phyloP scores from a whole-genome alignment of 1,140 invertebrate species.

The Aphidius gifuensis region DNA sequence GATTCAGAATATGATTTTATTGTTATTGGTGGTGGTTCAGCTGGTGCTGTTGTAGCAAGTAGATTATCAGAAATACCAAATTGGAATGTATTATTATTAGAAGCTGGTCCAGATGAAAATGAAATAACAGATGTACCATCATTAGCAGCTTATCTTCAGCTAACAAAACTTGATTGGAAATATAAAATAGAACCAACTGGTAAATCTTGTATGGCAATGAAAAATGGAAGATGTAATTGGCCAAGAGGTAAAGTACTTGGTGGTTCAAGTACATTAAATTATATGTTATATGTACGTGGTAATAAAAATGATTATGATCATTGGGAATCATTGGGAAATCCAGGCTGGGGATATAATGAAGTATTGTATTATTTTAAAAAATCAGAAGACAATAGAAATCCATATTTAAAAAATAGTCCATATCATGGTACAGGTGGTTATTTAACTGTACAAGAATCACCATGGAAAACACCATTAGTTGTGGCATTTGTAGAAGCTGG shows the following conservation, averaged over 20 bases:
- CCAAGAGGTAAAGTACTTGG: conserved; percentile 82
- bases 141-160: conserved; percentile 80
- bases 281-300: conserved; percentile 92
- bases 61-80: conserved; percentile 77
- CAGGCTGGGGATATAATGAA: conserved; percentile 86
- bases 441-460: conserved; percentile 79
- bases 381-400: conserved; percentile 84
- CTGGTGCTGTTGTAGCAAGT: conserved; percentile 88
- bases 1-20: conserved; percentile 79
- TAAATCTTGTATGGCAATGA: conserved; percentile 71
- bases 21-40: conserved; percentile 86
- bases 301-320: conserved; percentile 82
- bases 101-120: conserved; percentile 90
- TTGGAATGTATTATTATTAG: conserved; percentile 83
- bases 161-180: conserved; percentile 86
- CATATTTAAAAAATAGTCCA: conserved; percentile 66
- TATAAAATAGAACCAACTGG: conserved; percentile 88
- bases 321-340: conserved; percentile 84
- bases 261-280: conserved; percentile 88
- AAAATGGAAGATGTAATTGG: conserved; percentile 77
- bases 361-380: conserved; percentile 87
- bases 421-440: conserved; percentile 76
- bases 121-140: conserved; percentile 87
- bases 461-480: conserved; percentile 77
- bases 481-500: conserved; percentile 83